A percentile compares a stretch with the other conserved stretches of the same genome.
These are phyloP conservation scores for Halyomorpha halys DNA, from an alignment of 1,140 invertebrate genomes.

Conservation along the genomic window DNA sequence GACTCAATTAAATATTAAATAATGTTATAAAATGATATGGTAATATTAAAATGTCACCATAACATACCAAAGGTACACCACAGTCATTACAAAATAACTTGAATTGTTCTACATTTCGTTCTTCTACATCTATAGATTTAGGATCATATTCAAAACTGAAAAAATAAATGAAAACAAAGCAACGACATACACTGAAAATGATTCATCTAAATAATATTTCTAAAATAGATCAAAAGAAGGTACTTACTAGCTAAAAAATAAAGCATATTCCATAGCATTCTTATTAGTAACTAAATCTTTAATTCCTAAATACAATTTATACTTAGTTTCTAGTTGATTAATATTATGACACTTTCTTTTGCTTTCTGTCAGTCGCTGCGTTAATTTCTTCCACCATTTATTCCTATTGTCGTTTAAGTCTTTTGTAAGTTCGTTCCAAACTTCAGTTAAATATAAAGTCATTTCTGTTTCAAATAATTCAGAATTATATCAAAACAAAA, in stretches of 20 bases:
- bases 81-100: conserved; percentile 39
- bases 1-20: conserved; percentile 7
- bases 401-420: conserved; percentile 15
- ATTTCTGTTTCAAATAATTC: background rate
- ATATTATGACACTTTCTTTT: conserved; percentile 34
- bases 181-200: background rate
- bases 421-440: conserved; percentile 22
- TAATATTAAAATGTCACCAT: conserved; percentile 13
- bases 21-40: background rate
- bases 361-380: conserved; percentile 27
- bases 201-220: background rate
- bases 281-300: conserved; percentile 34
- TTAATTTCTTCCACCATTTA: conserved; percentile 28
- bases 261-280: conserved; percentile 35
- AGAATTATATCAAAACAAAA: too few relatives aligned
- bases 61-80: conserved; percentile 35
- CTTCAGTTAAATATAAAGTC: conserved; percentile 4
- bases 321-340: conserved; percentile 34
- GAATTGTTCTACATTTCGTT: conserved; percentile 41
- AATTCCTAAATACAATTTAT: conserved; percentile 35
- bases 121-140: conserved; percentile 39
- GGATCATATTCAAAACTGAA: conserved; percentile 43
- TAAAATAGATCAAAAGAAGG: background rate
- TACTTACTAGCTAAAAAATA: conserved; percentile 41
- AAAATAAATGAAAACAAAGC: conserved; percentile 29